Evolutionary conservation across 2,797 vertebrate species (phyloP), one percentile per base, ranked within the genome.

Genomic region (Tympanoctomys barrerae): DNA sequence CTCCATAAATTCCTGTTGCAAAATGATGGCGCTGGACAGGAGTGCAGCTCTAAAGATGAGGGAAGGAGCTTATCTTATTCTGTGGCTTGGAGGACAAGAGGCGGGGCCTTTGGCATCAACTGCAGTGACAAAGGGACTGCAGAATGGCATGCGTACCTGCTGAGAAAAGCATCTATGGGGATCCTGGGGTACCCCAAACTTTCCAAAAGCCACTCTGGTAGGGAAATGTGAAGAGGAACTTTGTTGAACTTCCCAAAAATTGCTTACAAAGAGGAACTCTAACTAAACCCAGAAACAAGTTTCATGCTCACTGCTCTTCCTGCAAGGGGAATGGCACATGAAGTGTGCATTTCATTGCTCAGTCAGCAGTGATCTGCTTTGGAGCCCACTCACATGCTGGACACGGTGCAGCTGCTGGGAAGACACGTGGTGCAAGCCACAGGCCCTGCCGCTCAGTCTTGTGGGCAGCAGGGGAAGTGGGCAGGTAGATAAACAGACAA

Each of bases 191-290:
- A 84, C 93, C 78, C 62, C 59, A 77, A 93, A 94, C 57, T 98
- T 98, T 93, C 7, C 95, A 97, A 95, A 86, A 16, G 73, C 57
- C 68, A 97, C 77, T 96, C 85, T 64, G 3, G 70, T 75, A 87
- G 90, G 59, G 19, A 91, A 96, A 94, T 77, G 21, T 39, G 7
- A 97, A 97, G 94, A 42, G 21, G 97, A 98, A 98, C 96, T 97
- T 93, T 12, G 73, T 62, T 61, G 19, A 70, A 81, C 96, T 98
- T 98, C 98, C 98, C 98, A 97, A 96, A 82, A 98, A 98, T 97
- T 91, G 62, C 73, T 93, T 89, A 86, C 31, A 91, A 97, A 97
- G 96, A 79, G 98, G 98, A 99, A 98, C 97, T 96, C 89, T 26
- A 97, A 97, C 80, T 95, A 95, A 96, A 14, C 86, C 94, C 59